Evolutionary conservation across 2,113 vertebrate species (phyloP).

Genomic region (Phasianus colchicus): DNA sequence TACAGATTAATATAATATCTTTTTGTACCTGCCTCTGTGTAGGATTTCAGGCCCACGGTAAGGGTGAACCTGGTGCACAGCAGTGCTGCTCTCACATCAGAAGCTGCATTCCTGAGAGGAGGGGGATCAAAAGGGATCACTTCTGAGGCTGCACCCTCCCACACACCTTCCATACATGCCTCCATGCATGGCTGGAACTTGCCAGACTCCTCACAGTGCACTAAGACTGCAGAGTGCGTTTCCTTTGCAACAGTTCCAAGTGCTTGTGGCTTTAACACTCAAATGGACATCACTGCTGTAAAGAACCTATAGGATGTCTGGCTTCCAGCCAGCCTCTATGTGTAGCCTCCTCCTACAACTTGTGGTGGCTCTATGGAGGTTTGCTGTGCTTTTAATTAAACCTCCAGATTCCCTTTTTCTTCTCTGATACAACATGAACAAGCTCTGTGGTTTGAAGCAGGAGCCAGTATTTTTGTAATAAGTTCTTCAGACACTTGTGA

Average conservation of each 20-base stretch:
- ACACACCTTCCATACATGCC: rapidly evolving
- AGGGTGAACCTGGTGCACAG: not conserved
- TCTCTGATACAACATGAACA: not conserved
- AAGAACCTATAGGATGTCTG: not conserved
- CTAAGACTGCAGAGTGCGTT: not conserved
- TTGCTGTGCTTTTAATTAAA: not conserved
- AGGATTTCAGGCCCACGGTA: not conserved
- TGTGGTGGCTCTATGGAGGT: not conserved
- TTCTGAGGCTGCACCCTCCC: not conserved
- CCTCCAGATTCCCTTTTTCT: not conserved
- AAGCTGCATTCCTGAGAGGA: not conserved
- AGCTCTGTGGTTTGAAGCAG: not conserved
- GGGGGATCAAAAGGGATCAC: not conserved
- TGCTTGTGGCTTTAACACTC: not conserved
- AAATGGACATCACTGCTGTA: not conserved
- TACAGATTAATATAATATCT: not conserved
- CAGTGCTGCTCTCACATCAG: not conserved
- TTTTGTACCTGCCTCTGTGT: not conserved
- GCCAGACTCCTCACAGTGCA: not conserved
- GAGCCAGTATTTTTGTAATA: not conserved
- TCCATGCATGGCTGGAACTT: not conserved
- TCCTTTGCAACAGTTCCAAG: not conserved
- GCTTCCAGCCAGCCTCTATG: not conserved
- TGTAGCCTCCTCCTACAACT: not conserved
- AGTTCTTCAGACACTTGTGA: not conserved